These are phyloP conservation scores for Yponomeuta evonymella DNA, from an alignment of 2,888 invertebrate genomes.

Conservation along the genomic window DNA sequence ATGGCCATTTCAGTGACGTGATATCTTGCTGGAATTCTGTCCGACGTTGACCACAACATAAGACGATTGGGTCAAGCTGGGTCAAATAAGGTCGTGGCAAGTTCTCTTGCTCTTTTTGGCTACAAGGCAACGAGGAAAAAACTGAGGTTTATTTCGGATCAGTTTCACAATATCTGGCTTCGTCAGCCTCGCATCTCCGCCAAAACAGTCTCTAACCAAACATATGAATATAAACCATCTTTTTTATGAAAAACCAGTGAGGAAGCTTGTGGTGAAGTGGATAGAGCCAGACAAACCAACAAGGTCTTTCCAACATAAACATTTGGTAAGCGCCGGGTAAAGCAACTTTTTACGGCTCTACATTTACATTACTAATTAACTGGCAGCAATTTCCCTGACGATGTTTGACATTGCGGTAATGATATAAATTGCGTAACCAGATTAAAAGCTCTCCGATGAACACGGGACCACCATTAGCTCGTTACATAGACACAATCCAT, in stretches of 20 bases:
- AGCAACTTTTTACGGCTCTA: not conserved
- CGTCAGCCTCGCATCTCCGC: no score
- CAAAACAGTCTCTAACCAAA: no score
- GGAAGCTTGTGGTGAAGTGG: no score
- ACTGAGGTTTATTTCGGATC: not conserved
- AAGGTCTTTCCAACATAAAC: no score
- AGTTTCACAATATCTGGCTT: not conserved
- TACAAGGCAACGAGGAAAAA: not conserved
- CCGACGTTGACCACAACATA: not conserved
- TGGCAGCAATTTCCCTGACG: not conserved
- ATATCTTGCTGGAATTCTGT: not conserved
- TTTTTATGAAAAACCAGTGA: no score
- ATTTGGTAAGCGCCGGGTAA: not conserved
- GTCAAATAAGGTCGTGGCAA: not conserved
- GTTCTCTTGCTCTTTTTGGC: not conserved
- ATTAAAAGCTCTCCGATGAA: not conserved
- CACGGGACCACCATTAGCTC: not conserved
- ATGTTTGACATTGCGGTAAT: not conserved
- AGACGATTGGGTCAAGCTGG: not conserved
- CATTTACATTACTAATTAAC: not conserved
- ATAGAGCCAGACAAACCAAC: no score
- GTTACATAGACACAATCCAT: conserved; percentile 32
- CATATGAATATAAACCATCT: no score
- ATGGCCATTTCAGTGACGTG: not conserved
- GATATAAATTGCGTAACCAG: not conserved